Evolutionary conservation across 2,797 vertebrate species (phyloP), one percentile per base, ranked within the genome.

Genomic region (Psittacula echo): DNA sequence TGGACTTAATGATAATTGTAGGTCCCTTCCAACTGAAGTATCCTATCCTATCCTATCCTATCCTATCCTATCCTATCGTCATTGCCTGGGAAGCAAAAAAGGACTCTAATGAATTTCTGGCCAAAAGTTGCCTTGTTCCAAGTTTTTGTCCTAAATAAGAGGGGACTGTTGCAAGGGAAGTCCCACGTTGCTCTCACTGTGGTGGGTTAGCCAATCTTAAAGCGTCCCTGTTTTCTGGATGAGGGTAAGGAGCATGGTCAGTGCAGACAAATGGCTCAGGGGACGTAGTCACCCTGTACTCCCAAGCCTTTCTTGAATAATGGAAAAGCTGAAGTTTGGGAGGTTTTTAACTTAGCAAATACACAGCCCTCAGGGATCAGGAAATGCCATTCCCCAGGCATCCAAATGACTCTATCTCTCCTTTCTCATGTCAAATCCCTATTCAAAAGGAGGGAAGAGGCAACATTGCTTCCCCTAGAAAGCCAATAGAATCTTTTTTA

Each of bases 351-450:
- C 23, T 72, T 34, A 41, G 37, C 30, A 80, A 79, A 44, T 30
- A 20, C 15, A 5, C 0, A 0, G 5, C 10, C 9, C 18, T 11
- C 37, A 75, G 45, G 37, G 72, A 84, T 18, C 0, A 3, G 29
- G n/a, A 75, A 74, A 86, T 48, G 23, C 13, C 70, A 30, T 74
- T 82, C 45, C 37, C 14, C 26, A 70, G 58, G 26, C 34, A 68
- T 30, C 58, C 56, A 60, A 41, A 65, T 27, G 15, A 37, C 53
- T 54, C 61, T 0, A 1, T 20, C 5, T 68, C 44, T 66, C 16
- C 27, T 67, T 75, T 48, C 20, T 58, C 1, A 0, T 7, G 8
- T 53, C 66, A 75, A 80, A 77, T 47, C 15, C 13, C 7, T 17
- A 2, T 73, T 87, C 64, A 60, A 88, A 68, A 76, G 34, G n/a